Conservation (phyloP, 2,888 invertebrate genomes). For the Orthosia cruda region DNA sequence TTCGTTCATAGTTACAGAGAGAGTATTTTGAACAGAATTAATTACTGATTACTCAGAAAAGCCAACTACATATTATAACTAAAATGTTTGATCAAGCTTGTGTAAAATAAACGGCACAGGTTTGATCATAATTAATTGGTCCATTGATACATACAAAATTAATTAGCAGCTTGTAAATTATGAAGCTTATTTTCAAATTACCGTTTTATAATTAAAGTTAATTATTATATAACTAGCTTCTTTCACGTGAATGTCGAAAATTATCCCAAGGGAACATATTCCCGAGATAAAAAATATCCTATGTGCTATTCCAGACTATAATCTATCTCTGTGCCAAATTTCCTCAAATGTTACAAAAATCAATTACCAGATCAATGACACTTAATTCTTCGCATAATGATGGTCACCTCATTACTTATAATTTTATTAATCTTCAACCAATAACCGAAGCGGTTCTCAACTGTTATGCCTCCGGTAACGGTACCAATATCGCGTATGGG, state of each 20-base stretch:
- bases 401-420: not conserved
- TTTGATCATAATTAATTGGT: not conserved
- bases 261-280: no score
- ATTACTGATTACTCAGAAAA: not conserved
- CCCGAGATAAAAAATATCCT: no score
- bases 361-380: conserved; percentile 31
- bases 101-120: not conserved
- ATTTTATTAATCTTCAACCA: conserved; percentile 41
- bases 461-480: conserved; percentile 64
- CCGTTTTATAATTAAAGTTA: conserved; percentile 12
- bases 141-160: not conserved
- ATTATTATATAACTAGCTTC: not conserved
- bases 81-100: not conserved
- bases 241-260: no score
- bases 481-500: conserved; percentile 62
- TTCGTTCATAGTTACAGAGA: not conserved
- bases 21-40: not conserved
- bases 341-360: not conserved
- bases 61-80: not conserved
- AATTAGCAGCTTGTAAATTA: not conserved
- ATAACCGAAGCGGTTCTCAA: conserved; percentile 44
- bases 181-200: not conserved
- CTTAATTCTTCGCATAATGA: conserved; percentile 22
- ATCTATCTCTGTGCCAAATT: no score
- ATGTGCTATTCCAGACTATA: no score